Percentiles rank a stretch among this genome's conserved stretches.
phyloP scores from a whole-genome alignment of 2,797 vertebrate genomes.

The Bucorvus abyssinicus region DNA sequence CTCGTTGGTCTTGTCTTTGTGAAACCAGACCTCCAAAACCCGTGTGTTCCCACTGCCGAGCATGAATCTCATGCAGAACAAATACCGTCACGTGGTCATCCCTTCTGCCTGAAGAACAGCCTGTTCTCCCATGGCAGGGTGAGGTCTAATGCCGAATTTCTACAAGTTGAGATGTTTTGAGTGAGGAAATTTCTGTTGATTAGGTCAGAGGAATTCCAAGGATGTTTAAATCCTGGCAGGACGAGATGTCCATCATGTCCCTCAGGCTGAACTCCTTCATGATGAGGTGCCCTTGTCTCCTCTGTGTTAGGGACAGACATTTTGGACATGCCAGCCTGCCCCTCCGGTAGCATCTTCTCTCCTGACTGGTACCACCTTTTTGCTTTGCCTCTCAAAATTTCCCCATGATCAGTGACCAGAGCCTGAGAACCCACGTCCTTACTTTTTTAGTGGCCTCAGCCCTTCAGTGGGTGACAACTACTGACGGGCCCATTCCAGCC shows the following conservation, averaged over 20 bases:
- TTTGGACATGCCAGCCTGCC: not conserved
- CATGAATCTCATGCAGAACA: not conserved
- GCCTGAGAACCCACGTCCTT: not conserved
- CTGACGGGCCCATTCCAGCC: fast-evolving
- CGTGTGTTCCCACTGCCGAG: not conserved
- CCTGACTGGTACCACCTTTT: not conserved
- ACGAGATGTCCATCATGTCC: not conserved
- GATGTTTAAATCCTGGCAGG: not conserved
- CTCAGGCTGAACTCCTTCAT: not conserved
- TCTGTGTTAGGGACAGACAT: fast-evolving
- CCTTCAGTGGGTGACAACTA: not conserved
- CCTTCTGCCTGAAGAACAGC: not conserved
- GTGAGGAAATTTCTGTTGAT: not conserved
- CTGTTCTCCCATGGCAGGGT: fast-evolving
- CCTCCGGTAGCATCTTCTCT: fast-evolving
- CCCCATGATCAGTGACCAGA: not conserved
- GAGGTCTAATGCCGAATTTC: not conserved
- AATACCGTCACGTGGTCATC: not conserved
- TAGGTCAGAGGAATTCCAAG: not conserved
- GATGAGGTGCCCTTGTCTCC: not conserved
- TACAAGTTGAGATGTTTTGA: not conserved
- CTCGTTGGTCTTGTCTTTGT: not conserved
- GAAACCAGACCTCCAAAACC: not conserved
- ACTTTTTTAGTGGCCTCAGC: not conserved
- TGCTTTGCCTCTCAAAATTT: not conserved